Percentiles rank a stretch among this genome's conserved stretches.
These are phyloP conservation scores for Ceratina calcarata DNA, from an alignment of 1,140 invertebrate species.

Conservation along the genomic window DNA sequence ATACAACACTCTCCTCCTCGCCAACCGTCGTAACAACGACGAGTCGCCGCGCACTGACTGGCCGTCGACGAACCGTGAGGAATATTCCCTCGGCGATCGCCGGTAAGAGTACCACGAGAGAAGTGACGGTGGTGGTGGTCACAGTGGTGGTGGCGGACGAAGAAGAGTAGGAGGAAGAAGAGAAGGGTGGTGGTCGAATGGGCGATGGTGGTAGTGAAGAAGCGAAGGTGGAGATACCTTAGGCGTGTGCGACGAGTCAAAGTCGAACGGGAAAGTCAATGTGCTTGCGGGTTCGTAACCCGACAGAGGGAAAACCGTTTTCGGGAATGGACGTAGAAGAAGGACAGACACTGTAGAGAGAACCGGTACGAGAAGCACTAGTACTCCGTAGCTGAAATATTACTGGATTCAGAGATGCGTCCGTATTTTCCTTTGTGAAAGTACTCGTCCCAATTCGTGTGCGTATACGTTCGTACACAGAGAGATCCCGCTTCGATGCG, in stretches of 20 bases:
- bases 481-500: not conserved
- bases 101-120: slow-evolving; percentile 32
- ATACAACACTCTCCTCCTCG: slow-evolving; percentile 53
- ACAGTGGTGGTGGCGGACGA: not conserved
- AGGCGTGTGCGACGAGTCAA: slow-evolving; percentile 51
- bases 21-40: slow-evolving; percentile 66
- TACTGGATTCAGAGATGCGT: slow-evolving; percentile 61
- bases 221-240: slow-evolving; percentile 43
- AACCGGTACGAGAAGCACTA: slow-evolving; percentile 61
- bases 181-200: slow-evolving; percentile 12
- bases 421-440: slow-evolving; percentile 41
- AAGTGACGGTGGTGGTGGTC: slow-evolving; percentile 29
- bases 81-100: slow-evolving; percentile 56
- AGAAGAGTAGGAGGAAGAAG: slow-evolving; percentile 20
- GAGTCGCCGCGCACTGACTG: slow-evolving; percentile 68
- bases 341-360: slow-evolving; percentile 44
- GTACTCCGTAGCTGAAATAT: slow-evolving; percentile 62
- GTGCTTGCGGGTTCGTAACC: slow-evolving; percentile 17
- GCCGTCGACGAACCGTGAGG: slow-evolving; percentile 55
- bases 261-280: slow-evolving; percentile 54
- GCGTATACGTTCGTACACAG: not conserved
- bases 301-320: slow-evolving; percentile 34
- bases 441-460: slow-evolving; percentile 12
- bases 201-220: slow-evolving; percentile 17
- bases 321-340: not conserved